Evolutionary conservation across 2,888 invertebrate species (phyloP), one percentile per base, ranked within the genome.

Genomic region (Halictus ligatus): DNA sequence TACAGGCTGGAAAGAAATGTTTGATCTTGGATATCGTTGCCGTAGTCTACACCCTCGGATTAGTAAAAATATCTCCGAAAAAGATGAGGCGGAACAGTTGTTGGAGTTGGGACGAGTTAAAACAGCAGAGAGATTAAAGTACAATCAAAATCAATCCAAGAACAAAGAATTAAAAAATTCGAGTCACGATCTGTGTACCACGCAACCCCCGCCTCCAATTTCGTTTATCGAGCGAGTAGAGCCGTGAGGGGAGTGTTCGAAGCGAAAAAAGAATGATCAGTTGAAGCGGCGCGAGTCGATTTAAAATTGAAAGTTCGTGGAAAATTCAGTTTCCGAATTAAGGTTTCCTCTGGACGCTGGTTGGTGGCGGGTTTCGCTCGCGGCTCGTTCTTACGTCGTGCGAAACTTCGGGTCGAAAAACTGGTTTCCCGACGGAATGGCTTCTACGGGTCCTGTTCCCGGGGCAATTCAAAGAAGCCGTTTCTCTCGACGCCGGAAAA

Each of bases 401-500:
- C 40, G 29, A 25, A 64, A 58, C 58, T 18, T 1, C 29, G 35
- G 46, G 73, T 46, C 43, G 15, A 40, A 75, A 83, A 83, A 60
- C 78, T 60, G 75, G 35, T 78, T 64, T 12, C 60, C 71, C 18
- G 40, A 69, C 67, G 35, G 67, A 69, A 69, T 69, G 40, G 78
- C 35, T 83, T 54, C 69, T 78, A 15, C 25, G 29, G 54, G 35
- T 48, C 35, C 18, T 25, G 78, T 75, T 78, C 71, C 75, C 72
- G 77, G 13, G 40, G 25, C 83, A 60, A 81, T 88, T 82, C 69
- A 69, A 75, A 74, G 84, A 76, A 72, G 81, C 78, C 78, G 80
- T 85, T 88, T 78, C 80, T 46, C 58, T 18, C 21, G 50, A 58
- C 72, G 60, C 58, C 48, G 81, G 84, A 83, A 85, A 90, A 90